A percentile compares a stretch with the other conserved stretches of the same genome.
phyloP scores from a whole-genome alignment of 1,140 invertebrate genomes.

The Anoplolepis gracilipes region DNA sequence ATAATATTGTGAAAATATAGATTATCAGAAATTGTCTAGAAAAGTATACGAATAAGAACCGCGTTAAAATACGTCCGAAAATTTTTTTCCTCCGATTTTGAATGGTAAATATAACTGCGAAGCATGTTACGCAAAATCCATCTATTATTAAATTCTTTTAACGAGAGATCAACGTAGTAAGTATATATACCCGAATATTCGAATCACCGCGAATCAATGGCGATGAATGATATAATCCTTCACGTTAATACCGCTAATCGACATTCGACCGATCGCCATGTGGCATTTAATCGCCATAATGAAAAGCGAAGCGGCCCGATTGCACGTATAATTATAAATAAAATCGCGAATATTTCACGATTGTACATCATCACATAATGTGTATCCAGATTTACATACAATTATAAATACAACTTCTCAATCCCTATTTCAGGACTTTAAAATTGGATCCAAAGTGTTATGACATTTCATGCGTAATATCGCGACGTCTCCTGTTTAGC shows the following conservation, averaged over 20 bases:
- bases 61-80: background rate
- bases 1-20: background rate
- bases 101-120: background rate
- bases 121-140: background rate
- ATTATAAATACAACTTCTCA: background rate
- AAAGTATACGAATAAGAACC: constrained; percentile 14
- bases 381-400: background rate
- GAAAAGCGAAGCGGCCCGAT: constrained; percentile 8
- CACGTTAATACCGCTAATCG: constrained; percentile 50
- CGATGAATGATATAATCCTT: constrained; percentile 35
- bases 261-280: constrained; percentile 58
- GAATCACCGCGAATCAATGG: constrained; percentile 50
- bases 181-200: constrained; percentile 6
- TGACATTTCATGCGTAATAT: too few relatives aligned
- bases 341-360: background rate
- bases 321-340: constrained; percentile 22
- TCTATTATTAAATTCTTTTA: constrained; percentile 44
- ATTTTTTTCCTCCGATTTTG: background rate
- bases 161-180: background rate
- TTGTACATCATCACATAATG: background rate
- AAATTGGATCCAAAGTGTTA: too few relatives aligned
- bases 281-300: constrained; percentile 39
- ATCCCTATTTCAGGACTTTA: too few relatives aligned
- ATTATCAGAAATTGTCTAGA: background rate
- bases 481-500: too few relatives aligned